These are phyloP conservation scores for Chaenocephalus aceratus DNA, from an alignment of 2,113 vertebrate species.

Conservation along the genomic window DNA sequence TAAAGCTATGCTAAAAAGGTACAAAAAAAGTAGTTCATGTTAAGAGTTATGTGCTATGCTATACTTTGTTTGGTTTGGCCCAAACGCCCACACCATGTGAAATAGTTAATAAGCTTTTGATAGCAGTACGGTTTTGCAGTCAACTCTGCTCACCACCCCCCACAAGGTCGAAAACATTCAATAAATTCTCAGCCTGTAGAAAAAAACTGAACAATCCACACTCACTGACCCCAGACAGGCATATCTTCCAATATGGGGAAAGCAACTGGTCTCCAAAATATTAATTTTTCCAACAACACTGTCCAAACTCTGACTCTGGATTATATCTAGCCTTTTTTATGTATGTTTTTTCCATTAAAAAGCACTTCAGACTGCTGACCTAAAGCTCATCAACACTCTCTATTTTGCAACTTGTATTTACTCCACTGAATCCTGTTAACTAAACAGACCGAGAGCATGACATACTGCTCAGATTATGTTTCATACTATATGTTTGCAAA, in stretches of 20 bases:
- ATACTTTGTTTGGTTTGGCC: not conserved
- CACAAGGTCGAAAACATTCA: conserved; percentile 4
- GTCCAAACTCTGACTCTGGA: conserved; percentile 22
- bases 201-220: conserved; percentile 14
- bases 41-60: not conserved
- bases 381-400: not conserved
- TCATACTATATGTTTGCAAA: not conserved
- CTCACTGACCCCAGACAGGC: conserved; percentile 1
- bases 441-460: conserved; percentile 3
- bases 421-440: not conserved
- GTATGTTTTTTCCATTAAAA: conserved; percentile 2
- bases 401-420: conserved; percentile 34
- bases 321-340: conserved; percentile 23
- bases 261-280: conserved; percentile 24
- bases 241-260: conserved; percentile 29
- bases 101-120: not conserved
- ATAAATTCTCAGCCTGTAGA: conserved; percentile 39
- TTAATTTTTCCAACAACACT: conserved; percentile 2
- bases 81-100: not conserved
- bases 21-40: not conserved
- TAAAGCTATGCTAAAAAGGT: not conserved
- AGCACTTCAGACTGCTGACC: conserved; percentile 8
- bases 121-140: conserved; percentile 6
- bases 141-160: not conserved
- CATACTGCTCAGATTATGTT: not conserved